phyloP scores from a whole-genome alignment of 2,113 vertebrate genomes.

The Phylloscopus trochiloides region DNA sequence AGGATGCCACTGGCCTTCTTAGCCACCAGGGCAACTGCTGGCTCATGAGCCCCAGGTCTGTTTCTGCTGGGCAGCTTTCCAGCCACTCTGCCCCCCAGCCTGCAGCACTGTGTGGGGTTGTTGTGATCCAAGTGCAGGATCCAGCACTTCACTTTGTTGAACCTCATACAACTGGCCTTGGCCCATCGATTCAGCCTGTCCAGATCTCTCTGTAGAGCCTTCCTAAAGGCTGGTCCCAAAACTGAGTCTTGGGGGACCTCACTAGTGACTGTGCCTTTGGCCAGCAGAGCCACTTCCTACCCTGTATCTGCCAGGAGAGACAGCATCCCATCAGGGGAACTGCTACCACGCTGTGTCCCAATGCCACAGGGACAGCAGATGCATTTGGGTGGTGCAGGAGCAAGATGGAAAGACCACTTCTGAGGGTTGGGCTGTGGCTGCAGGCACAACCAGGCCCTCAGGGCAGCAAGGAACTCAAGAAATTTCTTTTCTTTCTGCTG shows the following conservation, averaged over 20 bases:
- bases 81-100: not conserved
- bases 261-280: not conserved
- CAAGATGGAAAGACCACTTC: not conserved
- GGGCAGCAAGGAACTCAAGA: not conserved
- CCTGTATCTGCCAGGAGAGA: not conserved
- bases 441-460: fast-evolving
- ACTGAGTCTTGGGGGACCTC: not conserved
- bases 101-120: not conserved
- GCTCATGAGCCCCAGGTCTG: not conserved
- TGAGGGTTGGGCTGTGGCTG: not conserved
- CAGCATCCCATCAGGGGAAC: fast-evolving
- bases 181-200: not conserved
- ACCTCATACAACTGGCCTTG: not conserved
- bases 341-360: not conserved
- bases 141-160: not conserved
- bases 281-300: not conserved
- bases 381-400: not conserved
- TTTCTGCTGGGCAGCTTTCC: not conserved
- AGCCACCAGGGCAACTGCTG: not conserved
- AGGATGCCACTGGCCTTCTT: not conserved
- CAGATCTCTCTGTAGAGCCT: not conserved
- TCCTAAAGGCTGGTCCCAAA: not conserved
- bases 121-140: not conserved
- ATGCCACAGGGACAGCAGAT: not conserved
- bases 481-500: not conserved